Evolutionary conservation across 2,797 vertebrate genomes (phyloP), one percentile per base, ranked within the genome.

Genomic region (Oryzias dopingdopingensis): DNA sequence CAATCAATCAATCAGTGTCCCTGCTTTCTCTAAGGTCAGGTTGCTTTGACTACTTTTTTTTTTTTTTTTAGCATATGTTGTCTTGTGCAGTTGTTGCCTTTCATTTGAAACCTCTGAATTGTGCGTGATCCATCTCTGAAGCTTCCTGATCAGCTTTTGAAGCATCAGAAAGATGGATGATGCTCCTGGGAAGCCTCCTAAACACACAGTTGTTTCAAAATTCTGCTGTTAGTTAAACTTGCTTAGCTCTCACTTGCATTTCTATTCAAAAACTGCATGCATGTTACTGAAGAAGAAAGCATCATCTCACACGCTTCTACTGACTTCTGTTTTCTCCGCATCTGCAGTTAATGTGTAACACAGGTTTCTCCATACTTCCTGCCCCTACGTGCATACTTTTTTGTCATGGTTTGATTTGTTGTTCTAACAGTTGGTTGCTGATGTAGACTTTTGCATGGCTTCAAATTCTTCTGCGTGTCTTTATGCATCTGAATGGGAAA

Each of bases 1-100:
- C 78, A 62, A 75, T 79, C 78, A 62, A 75, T 79, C 64, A 66
- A 67, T 70, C 61, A 4, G 67, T 56, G 14, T 6, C 69, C 59
- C 52, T 65, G 24, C 52, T 52, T 63, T 68, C 42, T 26, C 52
- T 26, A 56, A 68, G 56, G 57, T 59, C 8, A 46, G 43, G 24
- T 49, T 43, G 52, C 48, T 63, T 59, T 65, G 68, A 62, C 44
- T 52, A 53, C 18, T 41, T 10, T 41, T 62, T 78, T 46, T 5
- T 7, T 20, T 6, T 14, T 5, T n/a, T 18, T 18, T 7, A 17
- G 7, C 8, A 20, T 5, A 7, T 22, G 7, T 22, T 13, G 18
- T 22, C 4, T 3, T 1, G 16, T 12, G 17, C 18, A 18, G 44
- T 20, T 20, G 29, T 32, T 32, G 29, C 8, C 10, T 20, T 12